Evolutionary conservation across 1,140 invertebrate species (phyloP), one percentile per base, ranked within the genome.

Genomic region (Antheraea mylitta): DNA sequence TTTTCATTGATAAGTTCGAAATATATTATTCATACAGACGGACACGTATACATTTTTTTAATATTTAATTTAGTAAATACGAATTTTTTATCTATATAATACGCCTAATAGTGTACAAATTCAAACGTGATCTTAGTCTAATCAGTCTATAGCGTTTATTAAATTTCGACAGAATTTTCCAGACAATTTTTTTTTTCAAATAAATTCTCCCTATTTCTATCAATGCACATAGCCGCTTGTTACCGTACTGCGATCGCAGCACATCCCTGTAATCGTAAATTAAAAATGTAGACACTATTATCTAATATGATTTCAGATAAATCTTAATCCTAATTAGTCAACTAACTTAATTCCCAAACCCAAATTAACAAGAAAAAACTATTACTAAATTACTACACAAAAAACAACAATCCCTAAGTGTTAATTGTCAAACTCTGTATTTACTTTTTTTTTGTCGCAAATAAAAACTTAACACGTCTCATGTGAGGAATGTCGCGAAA

Each of bases 141-240:
- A 88, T 92, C 90, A 92, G 90, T 92, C 90, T 92, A 92, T 92
- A 92, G 89, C 86, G 89, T 81, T 90, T 90, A 89, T 91, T 87
- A 37, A 91, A 86, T 90, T 92, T 92, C 87, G 87, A 83, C 86
- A 87, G 82, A 79, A 79, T 83, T 82, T 76, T 68, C 68, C 64
- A 75, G 77, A 81, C 68, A 78, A n/a, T n/a, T n/a, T 78, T 63
- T 75, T 79, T 81, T 74, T 80, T 30, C 1, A 68, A 76, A 76
- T 81, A 77, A 70, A 77, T 81, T 53, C 45, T 16, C 19, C 30
- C 30, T 61, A 61, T 7, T 61, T 61, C 19, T 61, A 36, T 36
- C 60, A 70, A 69, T 71, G 71, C 71, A 80, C 69, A 73, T 79
- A 80, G 79, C 80, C 82, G 80, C 82, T 81, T 76, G 67, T 69